Evolutionary conservation across 2,888 invertebrate genomes (phyloP), one percentile per base, ranked within the genome.

Genomic region (Nomada goodeniana): DNA sequence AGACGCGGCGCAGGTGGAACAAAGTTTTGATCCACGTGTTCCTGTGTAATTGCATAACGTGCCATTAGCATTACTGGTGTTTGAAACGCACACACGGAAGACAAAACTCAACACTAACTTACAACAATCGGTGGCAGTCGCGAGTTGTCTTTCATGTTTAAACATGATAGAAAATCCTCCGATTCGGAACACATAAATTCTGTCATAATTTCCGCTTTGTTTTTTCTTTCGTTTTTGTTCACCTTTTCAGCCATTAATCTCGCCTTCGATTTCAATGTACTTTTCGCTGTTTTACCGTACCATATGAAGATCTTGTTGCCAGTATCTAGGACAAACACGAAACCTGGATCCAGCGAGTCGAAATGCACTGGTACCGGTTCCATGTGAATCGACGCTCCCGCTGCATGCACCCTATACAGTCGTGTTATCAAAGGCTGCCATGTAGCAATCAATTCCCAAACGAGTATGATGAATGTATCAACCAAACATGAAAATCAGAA

Each of bases 201-300:
- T 0, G 97, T 96, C 59, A 97, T 94, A 75, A 99, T 96, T 91
- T 99, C 98, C 0, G 98, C 97, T 92, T 97, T 97, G 92, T 98
- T 98, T 94, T 99, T 99, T 26, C 99, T 95, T 94, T 99, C 99
- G 92, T 98, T 98, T 94, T 99, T 99, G 94, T 99, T 99, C 77
- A 99, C 98, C 94, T 99, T 99, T 94, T 99, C 99, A 2, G 99
- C 98, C 95, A 99, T 96, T 18, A 99, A 94, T 72, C 98, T 95
- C 0, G 97, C 96, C 92, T 97, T 98, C 0, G 98, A 98, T 92
- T 98, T 97, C 0, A 98, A 94, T 0, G 98, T 98, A 91, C 98
- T 98, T 92, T 98, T 98, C 0, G 98, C 96, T 91, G 96, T 96
- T 88, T 96, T 96, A 44, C 98, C 98, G 90, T 97, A 96, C 99